Percentiles rank a stretch among this genome's conserved stretches.
phyloP scores from a whole-genome alignment of 2,797 vertebrate genomes.

The Muraenolepis orangiensis region DNA sequence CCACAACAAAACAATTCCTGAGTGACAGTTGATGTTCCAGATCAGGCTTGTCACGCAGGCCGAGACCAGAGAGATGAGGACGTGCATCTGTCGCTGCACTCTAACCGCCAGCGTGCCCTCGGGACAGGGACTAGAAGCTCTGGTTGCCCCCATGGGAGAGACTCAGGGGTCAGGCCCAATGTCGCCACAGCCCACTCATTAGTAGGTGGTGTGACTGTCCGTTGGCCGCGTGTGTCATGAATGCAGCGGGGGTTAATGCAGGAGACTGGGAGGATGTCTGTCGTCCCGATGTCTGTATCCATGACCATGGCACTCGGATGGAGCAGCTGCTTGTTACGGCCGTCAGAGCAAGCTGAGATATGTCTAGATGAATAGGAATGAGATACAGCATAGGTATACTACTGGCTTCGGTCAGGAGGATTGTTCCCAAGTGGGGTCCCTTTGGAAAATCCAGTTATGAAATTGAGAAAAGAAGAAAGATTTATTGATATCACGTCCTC shows the following conservation, averaged over 20 bases:
- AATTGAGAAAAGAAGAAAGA: background rate
- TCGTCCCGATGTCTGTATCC: slow-evolving; percentile 26
- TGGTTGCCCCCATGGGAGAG: slow-evolving; percentile 28
- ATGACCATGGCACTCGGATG: slow-evolving; percentile 26
- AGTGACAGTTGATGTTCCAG: slow-evolving; percentile 12
- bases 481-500: background rate
- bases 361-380: too few species aligned
- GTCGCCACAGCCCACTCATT: slow-evolving; percentile 43
- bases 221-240: slow-evolving; percentile 36
- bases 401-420: background rate
- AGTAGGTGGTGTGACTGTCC: slow-evolving; percentile 27
- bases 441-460: background rate
- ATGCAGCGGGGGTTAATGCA: slow-evolving; percentile 34
- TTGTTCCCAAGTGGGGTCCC: too few species aligned
- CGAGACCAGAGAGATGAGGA: slow-evolving; percentile 22
- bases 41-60: slow-evolving; percentile 3
- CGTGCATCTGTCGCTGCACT: slow-evolving; percentile 1
- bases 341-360: too few species aligned
- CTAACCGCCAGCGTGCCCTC: slow-evolving; percentile 22
- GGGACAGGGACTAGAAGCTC: slow-evolving; percentile 1
- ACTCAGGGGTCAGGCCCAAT: slow-evolving; percentile 27
- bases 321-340: slow-evolving; percentile 27
- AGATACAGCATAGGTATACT: too few species aligned
- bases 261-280: slow-evolving; percentile 33
- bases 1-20: slow-evolving; percentile 6